phyloP scores from a whole-genome alignment of 2,888 invertebrate genomes.

The Galerucella pusilla region DNA sequence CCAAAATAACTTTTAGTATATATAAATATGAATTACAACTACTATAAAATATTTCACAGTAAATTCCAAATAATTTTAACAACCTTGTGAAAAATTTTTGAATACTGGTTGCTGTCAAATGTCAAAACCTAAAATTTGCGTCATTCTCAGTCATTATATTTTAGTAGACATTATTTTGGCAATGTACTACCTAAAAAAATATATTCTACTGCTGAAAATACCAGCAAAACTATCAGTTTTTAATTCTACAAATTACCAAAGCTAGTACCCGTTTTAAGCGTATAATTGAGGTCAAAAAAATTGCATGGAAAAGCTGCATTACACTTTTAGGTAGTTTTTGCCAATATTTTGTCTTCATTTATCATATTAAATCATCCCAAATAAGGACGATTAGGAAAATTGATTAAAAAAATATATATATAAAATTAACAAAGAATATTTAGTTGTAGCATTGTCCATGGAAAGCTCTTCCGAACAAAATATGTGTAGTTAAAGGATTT shows the following conservation, averaged over 20 bases:
- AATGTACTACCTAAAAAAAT: neutral
- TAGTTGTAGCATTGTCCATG: neutral
- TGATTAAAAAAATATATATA: neutral
- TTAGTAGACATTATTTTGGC: neutral
- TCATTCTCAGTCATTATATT: constrained; percentile 23
- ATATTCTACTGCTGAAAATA: neutral
- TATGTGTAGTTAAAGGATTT: no score
- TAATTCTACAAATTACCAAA: constrained; percentile 3
- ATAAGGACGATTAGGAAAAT: neutral
- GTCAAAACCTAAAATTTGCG: constrained; percentile 5
- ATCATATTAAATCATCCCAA: neutral
- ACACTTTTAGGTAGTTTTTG: neutral
- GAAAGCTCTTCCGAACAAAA: no score
- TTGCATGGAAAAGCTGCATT: neutral
- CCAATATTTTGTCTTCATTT: neutral
- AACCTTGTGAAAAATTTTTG: constrained; percentile 11
- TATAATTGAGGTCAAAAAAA: neutral
- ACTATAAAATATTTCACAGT: constrained; percentile 26
- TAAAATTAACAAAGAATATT: neutral
- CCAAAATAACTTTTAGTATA: constrained; percentile 25
- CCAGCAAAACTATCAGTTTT: no score
- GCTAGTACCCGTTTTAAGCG: no score
- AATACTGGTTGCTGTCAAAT: neutral
- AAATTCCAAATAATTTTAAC: constrained; percentile 26
- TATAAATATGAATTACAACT: constrained; percentile 25